phyloP scores from a whole-genome alignment of 2,888 invertebrate species.

The Orchesellides sinensis region DNA sequence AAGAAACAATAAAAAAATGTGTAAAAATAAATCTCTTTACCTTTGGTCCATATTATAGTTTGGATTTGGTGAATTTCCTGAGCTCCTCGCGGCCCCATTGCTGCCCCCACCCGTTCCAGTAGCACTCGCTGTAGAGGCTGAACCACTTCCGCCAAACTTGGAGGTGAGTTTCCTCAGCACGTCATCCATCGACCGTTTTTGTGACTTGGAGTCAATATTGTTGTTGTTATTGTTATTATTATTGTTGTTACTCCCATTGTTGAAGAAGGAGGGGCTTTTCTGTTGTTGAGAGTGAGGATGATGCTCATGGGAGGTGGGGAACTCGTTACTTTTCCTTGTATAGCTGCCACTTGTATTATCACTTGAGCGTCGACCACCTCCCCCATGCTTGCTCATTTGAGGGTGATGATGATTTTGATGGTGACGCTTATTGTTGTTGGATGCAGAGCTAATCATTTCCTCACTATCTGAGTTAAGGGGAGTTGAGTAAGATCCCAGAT shows the following conservation, averaged over 20 bases:
- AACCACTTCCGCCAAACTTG: constrained; percentile 86
- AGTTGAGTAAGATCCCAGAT: constrained; percentile 71
- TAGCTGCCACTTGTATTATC: constrained; percentile 44
- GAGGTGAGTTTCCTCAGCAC: constrained; percentile 91
- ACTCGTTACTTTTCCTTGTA: background rate
- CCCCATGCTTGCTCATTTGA: background rate
- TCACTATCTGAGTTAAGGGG: constrained; percentile 66
- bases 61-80: constrained; percentile 58
- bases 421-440: background rate
- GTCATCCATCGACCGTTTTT: constrained; percentile 88
- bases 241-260: background rate
- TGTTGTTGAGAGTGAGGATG: background rate
- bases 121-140: constrained; percentile 37
- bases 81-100: constrained; percentile 22
- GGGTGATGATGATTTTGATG: background rate
- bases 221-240: constrained; percentile 63
- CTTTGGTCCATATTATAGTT: constrained; percentile 64
- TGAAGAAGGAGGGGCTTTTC: constrained; percentile 35
- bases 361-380: constrained; percentile 11
- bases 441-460: constrained; percentile 31
- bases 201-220: constrained; percentile 66
- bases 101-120: constrained; percentile 22
- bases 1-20: background rate
- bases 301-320: background rate
- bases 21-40: constrained; percentile 31